Evolutionary conservation across 1,140 invertebrate species (phyloP).

Genomic region (Condylostylus longicornis): DNA sequence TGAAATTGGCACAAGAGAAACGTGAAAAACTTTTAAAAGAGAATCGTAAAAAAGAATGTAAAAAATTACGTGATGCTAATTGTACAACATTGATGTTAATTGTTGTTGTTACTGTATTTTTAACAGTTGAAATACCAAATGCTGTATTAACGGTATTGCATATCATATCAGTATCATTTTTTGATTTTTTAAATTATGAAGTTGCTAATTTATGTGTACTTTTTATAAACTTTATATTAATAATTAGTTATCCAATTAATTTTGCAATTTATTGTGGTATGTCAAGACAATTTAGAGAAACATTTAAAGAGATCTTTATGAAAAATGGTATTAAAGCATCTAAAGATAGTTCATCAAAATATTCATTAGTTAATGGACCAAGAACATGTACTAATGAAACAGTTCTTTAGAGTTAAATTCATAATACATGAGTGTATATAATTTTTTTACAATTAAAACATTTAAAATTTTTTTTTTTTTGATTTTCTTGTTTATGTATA

Average conservation of each 20-base stretch:
- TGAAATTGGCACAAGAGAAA: constrained; percentile 65
- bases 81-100: constrained; percentile 90
- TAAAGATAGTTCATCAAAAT: constrained; percentile 53
- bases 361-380: constrained; percentile 63
- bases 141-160: constrained; percentile 75
- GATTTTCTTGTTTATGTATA: too few relatives aligned
- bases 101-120: constrained; percentile 83
- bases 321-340: constrained; percentile 39
- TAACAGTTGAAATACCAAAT: constrained; percentile 80
- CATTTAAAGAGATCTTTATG: constrained; percentile 79
- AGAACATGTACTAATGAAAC: constrained; percentile 69
- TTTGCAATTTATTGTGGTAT: constrained; percentile 94
- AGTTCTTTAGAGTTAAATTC: constrained; percentile 64
- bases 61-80: constrained; percentile 69
- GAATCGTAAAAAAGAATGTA: constrained; percentile 70
- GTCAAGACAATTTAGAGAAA: constrained; percentile 84
- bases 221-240: constrained; percentile 82
- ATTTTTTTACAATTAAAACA: too few relatives aligned
- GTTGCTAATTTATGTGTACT: constrained; percentile 71
- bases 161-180: constrained; percentile 58
- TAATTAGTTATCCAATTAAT: constrained; percentile 81
- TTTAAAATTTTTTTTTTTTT: too few relatives aligned
- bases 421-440: too few relatives aligned
- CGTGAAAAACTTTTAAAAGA: constrained; percentile 68
- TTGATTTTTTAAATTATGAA: constrained; percentile 59